Base-by-base conservation (phyloP, 2,113 vertebrate species). In the Alethe diademata region DNA sequence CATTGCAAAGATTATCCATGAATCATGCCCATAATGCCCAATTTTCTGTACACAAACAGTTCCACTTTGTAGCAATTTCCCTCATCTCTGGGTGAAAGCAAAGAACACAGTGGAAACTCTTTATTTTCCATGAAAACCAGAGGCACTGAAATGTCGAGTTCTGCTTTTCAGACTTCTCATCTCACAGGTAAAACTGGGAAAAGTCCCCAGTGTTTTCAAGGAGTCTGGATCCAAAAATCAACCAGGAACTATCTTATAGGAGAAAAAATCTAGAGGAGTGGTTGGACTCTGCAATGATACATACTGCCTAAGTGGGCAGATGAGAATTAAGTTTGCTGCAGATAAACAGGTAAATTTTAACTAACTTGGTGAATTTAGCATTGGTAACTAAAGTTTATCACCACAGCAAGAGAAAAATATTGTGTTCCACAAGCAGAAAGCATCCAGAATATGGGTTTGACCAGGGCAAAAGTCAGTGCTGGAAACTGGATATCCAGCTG, bases 21-120 rank as follows among this genome's bases (percentile, higher is more conserved):
- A 91, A 78, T 94, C 61, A 60, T 74, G 69, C 57, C 87, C 86
- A 47, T 78, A 74, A 94, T 60, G 51, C 50, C 78, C 82, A 22
- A 90, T 85, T 81, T 94, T 56, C 78, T 2, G 3, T 24, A 70
- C 57, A 82, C 87, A 93, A 90, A 93, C 87, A 87, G 81, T 87
- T 91, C 81, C 81, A 78, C 66, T 90, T 81, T 48, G 61, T 20
- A 93, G 88, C 45, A 85, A 78, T 93, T 95, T 75, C 42, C 81
- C 87, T 88, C 36, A 40, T 81, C 70, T 67, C 85, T 82, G 57
- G 5, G 40, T 72, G 69, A 90, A 84, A 87, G 81, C 61, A 81
- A 84, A 75, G 70, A 78, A 69, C 87, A 33, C 26, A 47, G 42
- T 50, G 50, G 51, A 84, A 92, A 86, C 23, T 90, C 73, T 83